Conservation (phyloP, 2,113 vertebrate genomes). For the Corydoras maculifer region DNA sequence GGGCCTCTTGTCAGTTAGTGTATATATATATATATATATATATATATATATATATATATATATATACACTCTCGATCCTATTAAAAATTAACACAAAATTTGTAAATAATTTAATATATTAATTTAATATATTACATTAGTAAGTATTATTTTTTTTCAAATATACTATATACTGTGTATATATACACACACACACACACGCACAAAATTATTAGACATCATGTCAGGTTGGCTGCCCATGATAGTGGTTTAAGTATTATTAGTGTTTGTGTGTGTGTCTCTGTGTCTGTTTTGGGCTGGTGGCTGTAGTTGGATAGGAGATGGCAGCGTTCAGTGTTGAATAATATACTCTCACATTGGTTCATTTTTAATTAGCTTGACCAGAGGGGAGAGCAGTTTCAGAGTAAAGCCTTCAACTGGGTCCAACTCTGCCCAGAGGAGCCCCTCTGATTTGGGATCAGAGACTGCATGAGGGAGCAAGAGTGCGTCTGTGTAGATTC, state of each 20-base stretch:
- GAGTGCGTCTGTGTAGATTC: not conserved
- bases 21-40: no score
- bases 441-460: slow-evolving; percentile 33
- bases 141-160: no score
- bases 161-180: no score
- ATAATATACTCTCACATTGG: slow-evolving; percentile 63
- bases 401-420: slow-evolving; percentile 57
- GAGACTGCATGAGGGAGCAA: not conserved
- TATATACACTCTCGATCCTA: no score
- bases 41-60: no score
- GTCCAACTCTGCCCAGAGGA: slow-evolving; percentile 63
- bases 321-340: slow-evolving; percentile 55
- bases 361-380: slow-evolving; percentile 62
- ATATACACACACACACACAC: no score
- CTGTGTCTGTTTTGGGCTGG: slow-evolving; percentile 19
- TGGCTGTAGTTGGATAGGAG: slow-evolving; percentile 51
- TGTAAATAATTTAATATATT: no score
- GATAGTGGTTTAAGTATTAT: not conserved
- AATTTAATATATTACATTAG: no score
- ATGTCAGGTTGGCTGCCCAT: no score
- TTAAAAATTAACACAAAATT: no score
- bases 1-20: no score
- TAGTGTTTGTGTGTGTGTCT: slow-evolving; percentile 14
- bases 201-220: no score
- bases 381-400: slow-evolving; percentile 30